These are phyloP conservation scores for Perizoma flavofasciatum DNA, from an alignment of 2,888 invertebrate genomes.

Conservation along the genomic window DNA sequence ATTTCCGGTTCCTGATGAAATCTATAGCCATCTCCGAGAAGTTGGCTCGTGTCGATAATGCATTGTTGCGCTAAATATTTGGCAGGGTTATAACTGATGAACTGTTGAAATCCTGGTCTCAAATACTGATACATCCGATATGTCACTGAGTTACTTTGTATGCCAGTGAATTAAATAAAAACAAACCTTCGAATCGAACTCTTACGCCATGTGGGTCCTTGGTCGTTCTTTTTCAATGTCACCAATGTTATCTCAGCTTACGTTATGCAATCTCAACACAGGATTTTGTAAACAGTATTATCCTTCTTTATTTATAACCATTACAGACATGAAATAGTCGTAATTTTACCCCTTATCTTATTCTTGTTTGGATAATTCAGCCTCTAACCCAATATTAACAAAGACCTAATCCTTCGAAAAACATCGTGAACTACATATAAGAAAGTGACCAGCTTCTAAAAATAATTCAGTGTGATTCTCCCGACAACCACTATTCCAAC, in stretches of 20 bases:
- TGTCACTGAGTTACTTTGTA: conserved; percentile 4
- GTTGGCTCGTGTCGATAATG: conserved; percentile 18
- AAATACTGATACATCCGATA: conserved; percentile 36
- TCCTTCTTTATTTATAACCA: conserved; percentile 60
- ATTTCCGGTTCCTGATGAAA: conserved; percentile 17
- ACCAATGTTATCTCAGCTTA: conserved; percentile 13
- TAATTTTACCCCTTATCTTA: conserved; percentile 64
- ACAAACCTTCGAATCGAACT: not conserved
- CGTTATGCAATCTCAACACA: conserved; percentile 38
- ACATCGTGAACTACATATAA: conserved; percentile 60
- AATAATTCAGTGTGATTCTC: conserved; percentile 37
- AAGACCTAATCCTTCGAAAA: conserved; percentile 55
- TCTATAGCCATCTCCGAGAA: conserved; percentile 7
- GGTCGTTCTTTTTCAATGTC: conserved; percentile 1
- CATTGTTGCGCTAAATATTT: conserved; percentile 20
- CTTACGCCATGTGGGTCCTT: not conserved
- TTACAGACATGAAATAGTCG: conserved; percentile 55
- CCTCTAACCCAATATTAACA: conserved; percentile 63
- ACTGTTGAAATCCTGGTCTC: conserved; percentile 46
- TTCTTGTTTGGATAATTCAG: conserved; percentile 63
- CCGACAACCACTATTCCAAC: too few relatives aligned
- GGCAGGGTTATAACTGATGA: conserved; percentile 34
- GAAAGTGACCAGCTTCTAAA: conserved; percentile 46
- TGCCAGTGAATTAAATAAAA: not conserved
- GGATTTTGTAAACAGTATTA: conserved; percentile 56